phyloP scores from a whole-genome alignment of 2,888 invertebrate species.

The Steinernema hermaphroditum region DNA sequence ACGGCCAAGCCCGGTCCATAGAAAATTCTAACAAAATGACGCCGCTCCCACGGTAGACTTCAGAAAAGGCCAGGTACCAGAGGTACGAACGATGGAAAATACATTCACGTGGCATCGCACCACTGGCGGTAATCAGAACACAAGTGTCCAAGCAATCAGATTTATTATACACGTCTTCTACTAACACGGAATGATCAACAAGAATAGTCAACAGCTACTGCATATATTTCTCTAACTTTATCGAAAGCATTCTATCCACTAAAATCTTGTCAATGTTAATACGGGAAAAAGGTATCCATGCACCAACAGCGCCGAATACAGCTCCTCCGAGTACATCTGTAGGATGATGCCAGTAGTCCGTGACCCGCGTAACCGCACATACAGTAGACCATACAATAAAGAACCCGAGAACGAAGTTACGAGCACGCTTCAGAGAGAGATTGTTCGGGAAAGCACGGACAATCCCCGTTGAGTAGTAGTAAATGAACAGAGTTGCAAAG shows the following conservation, averaged over 20 bases:
- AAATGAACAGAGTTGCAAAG: constrained; percentile 54
- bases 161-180: not conserved
- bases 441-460: not conserved
- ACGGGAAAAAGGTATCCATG: not conserved
- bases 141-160: not conserved
- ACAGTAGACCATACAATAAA: constrained; percentile 43
- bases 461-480: constrained; percentile 50
- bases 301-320: constrained; percentile 36
- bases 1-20: too few species aligned
- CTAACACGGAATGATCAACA: not conserved
- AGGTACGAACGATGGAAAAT: not conserved
- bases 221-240: not conserved
- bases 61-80: not conserved
- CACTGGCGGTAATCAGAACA: not conserved
- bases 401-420: constrained; percentile 32
- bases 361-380: constrained; percentile 58
- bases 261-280: not conserved
- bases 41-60: too few species aligned
- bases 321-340: constrained; percentile 62
- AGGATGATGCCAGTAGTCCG: constrained; percentile 65
- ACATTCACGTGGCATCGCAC: not conserved
- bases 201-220: not conserved
- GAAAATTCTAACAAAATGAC: too few species aligned
- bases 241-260: not conserved
- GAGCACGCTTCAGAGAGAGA: constrained; percentile 27